Evolutionary conservation across 2,888 invertebrate species (phyloP), one percentile per base, ranked within the genome.

Genomic region (Allophyes oxyacanthae): DNA sequence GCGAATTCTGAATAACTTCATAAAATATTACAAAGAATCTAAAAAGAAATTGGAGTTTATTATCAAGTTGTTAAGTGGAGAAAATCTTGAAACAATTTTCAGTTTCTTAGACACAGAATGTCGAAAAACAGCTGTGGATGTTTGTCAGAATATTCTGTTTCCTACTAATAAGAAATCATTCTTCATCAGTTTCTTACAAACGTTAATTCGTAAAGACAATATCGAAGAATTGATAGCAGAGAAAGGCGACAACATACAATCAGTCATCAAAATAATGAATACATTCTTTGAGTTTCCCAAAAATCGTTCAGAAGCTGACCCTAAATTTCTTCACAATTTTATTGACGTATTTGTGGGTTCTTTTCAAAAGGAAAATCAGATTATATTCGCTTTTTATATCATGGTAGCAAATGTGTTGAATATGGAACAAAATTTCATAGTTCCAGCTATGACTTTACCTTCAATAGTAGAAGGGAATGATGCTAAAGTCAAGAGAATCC

Each of bases 161-260:
- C 93, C 93, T 0, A 57, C 81, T 0, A 85, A 80, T 32, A 94
- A 90, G 42, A 92, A 86, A 59, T 66, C 89, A 1, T 89, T 84
- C 48, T 93, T 86, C 54, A 78, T 87, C 1, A 88, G 83, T 57
- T 91, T 87, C 60, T 75, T 93, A 0, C 88, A 88, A 69, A 90
- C 91, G 2, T 71, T 93, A 13, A 87, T 94, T 13, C 75, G 88
- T 13, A 91, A 90, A 72, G 89, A 91, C 20, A 91, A 86, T 63
- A 81, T 92, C 25, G 84, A 89, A 62, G 82, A 87, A 6, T 64
- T 94, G 6, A 86, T 92, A 0, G 79, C 86, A 1, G 90, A 94
- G 64, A 94, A 90, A 60, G 92, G 92, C 0, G 94, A 94, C 37
- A 91, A 89, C 34, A 89, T 94, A 48, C 90, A 91, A 67, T 88